Percentiles rank a stretch among this genome's conserved stretches.
phyloP scores from a whole-genome alignment of 2,888 invertebrate genomes.

The Temnothorax rugatulus region DNA sequence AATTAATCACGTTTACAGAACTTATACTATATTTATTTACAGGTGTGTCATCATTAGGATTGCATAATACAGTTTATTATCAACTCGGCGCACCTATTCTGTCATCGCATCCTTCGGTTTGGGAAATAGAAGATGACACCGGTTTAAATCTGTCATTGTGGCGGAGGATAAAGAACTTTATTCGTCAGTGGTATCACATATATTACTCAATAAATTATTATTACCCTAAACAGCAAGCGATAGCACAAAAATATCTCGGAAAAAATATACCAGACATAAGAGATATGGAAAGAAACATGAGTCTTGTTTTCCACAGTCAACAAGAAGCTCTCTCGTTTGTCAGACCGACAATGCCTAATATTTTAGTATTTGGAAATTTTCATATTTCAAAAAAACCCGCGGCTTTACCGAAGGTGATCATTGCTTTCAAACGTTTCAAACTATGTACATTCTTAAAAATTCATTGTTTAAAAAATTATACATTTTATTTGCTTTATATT shows the following conservation, averaged over 20 bases:
- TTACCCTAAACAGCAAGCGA: slow-evolving; percentile 57
- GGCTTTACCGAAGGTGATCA: slow-evolving; percentile 52
- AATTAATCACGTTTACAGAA: not conserved
- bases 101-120: slow-evolving; percentile 70
- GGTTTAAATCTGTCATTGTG: slow-evolving; percentile 65
- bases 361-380: slow-evolving; percentile 62
- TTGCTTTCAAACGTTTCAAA: not conserved
- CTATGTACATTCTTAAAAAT: not conserved
- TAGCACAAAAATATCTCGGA: slow-evolving; percentile 70
- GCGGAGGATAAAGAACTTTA: slow-evolving; percentile 62
- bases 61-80: slow-evolving; percentile 50
- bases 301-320: slow-evolving; percentile 65
- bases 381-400: slow-evolving; percentile 52
- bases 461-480: not conserved
- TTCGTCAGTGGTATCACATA: slow-evolving; percentile 49
- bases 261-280: slow-evolving; percentile 59
- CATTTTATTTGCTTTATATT: not conserved
- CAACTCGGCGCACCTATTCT: slow-evolving; percentile 63
- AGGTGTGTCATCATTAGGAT: slow-evolving; percentile 59
- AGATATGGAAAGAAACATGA: slow-evolving; percentile 65
- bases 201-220: slow-evolving; percentile 22
- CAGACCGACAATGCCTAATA: slow-evolving; percentile 58
- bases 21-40: not conserved
- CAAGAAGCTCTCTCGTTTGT: slow-evolving; percentile 56
- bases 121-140: slow-evolving; percentile 63